A percentile compares a stretch with the other conserved stretches of the same genome.
Evolutionary conservation across 1,140 invertebrate species (phyloP).

Genomic region (Lysiphlebus fabarum): DNA sequence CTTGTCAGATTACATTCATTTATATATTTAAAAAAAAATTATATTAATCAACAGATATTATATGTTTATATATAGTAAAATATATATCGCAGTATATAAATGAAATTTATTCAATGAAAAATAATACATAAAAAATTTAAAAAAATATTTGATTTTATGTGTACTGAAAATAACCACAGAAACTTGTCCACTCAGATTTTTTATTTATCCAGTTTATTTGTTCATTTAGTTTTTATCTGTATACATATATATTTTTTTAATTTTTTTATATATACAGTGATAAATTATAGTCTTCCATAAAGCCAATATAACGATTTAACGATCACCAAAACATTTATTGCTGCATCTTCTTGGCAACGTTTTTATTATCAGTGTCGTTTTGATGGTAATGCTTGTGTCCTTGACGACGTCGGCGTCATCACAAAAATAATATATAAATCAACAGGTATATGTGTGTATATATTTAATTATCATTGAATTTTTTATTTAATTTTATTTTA

Average conservation of each 20-base stretch:
- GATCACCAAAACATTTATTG: slow-evolving; percentile 54
- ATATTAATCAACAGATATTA: no score
- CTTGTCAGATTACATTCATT: no score
- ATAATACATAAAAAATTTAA: no score
- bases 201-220: not conserved
- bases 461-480: not conserved
- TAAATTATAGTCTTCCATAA: slow-evolving; percentile 31
- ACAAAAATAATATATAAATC: not conserved
- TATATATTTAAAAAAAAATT: no score
- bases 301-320: slow-evolving; percentile 50
- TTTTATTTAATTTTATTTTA: not conserved
- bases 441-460: slow-evolving; percentile 4
- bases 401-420: not conserved
- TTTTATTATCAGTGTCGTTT: no score
- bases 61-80: no score
- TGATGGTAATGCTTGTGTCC: no score
- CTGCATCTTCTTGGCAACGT: slow-evolving; percentile 33
- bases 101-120: no score
- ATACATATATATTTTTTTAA: slow-evolving; percentile 22
- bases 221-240: not conserved
- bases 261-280: slow-evolving; percentile 30
- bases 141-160: no score
- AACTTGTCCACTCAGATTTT: slow-evolving; percentile 14
- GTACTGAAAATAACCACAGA: not conserved
- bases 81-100: no score